Evolutionary conservation across 2,113 vertebrate genomes (phyloP), one percentile per base, ranked within the genome.

Genomic region (Dasyurus viverrinus): DNA sequence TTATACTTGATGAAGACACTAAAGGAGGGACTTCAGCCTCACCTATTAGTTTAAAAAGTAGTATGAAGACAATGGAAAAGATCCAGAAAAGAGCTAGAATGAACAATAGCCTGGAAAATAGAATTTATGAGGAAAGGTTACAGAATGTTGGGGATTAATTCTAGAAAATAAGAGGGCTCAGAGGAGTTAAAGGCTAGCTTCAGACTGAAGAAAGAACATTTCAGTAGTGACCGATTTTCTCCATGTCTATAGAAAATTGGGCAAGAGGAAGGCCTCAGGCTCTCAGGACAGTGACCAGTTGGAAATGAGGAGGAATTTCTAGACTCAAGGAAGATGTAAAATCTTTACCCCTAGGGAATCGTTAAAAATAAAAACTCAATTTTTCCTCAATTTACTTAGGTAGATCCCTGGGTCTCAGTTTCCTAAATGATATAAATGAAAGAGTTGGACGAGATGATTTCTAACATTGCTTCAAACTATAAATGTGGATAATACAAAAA

Each of bases 11-110:
- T 91, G 93, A 95, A 90, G 76, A 97, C 97, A 97, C 97, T 98
- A 97, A 96, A 97, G 94, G 95, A 90, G 95, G 54, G 94, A 97
- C 96, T 96, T 95, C 95, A 90, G 96, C 97, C 97, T 97, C 96
- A 97, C 53, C 60, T 90, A 95, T 76, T 93, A 96, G 96, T 97
- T 97, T 97, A 97, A 96, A 95, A 93, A 94, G 89, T 97, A 90
- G 96, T 97, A 97, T 97, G 94, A 93, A 97, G 89, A 95, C 68
- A 11, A 92, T 97, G 98, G 96, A 97, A 95, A 94, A 22, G 57
- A 57, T 97, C 96, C 97, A 97, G 94, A 36, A 89, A 93, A 91
- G 91, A 96, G 91, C 91, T 48, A 94, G 76, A 93, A 93, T 19
- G 89, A 97, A 96, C 95, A 97, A 93, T 90, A 96, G 92, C 60